Conservation (phyloP, 2,113 vertebrate genomes). For the Plecotus auritus region DNA sequence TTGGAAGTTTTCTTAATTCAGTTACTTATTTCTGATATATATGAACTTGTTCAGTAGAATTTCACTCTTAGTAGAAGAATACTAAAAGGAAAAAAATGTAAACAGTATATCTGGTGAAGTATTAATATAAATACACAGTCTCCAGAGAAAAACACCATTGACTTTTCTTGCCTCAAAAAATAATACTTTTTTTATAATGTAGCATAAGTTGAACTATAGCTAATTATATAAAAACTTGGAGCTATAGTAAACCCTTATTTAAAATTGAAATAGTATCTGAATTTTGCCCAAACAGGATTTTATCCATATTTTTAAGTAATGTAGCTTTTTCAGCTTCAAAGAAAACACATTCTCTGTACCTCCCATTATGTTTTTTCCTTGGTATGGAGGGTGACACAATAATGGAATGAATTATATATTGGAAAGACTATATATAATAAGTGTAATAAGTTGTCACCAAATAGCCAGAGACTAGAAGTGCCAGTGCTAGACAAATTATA, state of each 20-base stretch:
- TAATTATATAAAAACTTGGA: constrained; percentile 26
- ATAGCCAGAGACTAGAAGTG: neutral
- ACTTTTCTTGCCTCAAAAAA: neutral
- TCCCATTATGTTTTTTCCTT: neutral
- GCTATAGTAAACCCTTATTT: neutral
- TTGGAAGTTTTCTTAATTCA: neutral
- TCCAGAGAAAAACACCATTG: neutral
- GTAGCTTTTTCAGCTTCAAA: constrained; percentile 27
- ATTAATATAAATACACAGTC: neutral
- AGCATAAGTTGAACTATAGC: neutral
- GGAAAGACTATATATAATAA: neutral
- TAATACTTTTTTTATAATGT: neutral
- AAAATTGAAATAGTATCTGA: constrained; percentile 8
- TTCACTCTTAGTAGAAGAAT: neutral
- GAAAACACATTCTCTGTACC: neutral
- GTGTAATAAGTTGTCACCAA: neutral
- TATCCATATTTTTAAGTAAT: neutral
- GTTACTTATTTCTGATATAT: neutral
- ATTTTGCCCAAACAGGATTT: neutral
- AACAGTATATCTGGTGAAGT: neutral
- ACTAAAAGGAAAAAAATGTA: neutral
- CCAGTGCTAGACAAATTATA: neutral
- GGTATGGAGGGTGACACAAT: neutral
- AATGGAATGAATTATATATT: neutral
- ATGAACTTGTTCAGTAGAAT: neutral